A percentile compares a stretch with the other conserved stretches of the same genome.
Evolutionary conservation across 2,113 vertebrate genomes (phyloP).

Genomic region (Gymnogyps californianus): DNA sequence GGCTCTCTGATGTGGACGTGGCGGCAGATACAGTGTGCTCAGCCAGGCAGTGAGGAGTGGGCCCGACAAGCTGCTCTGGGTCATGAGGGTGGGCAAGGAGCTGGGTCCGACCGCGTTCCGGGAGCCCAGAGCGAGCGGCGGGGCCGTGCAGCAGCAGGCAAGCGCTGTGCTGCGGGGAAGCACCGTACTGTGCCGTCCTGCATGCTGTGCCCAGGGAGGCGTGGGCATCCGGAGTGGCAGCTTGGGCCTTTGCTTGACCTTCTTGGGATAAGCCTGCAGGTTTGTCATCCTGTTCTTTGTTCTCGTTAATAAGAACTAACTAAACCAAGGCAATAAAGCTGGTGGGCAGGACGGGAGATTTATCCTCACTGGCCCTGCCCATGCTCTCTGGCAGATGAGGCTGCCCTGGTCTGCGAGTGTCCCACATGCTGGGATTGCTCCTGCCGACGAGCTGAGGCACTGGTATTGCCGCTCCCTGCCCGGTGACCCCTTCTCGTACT

Average conservation of each 20-base stretch:
- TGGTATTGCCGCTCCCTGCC: background rate
- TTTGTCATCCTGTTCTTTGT: background rate
- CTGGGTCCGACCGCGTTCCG: fast-evolving
- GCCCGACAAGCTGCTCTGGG: background rate
- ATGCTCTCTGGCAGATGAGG: fast-evolving
- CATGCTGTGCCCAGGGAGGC: fast-evolving
- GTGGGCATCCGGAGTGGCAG: background rate
- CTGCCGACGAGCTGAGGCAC: fast-evolving
- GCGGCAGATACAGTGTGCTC: fast-evolving
- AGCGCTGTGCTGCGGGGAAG: background rate
- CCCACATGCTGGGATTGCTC: background rate
- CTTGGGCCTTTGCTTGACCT: background rate
- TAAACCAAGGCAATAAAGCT: fast-evolving
- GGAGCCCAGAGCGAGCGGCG: fast-evolving
- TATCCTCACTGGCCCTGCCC: background rate
- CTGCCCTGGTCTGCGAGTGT: no score
- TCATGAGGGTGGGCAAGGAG: fast-evolving
- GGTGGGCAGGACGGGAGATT: background rate
- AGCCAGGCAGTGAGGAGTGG: fast-evolving
- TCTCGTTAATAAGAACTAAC: background rate
- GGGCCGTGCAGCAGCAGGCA: background rate
- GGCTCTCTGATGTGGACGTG: fast-evolving
- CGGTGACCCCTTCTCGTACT: background rate
- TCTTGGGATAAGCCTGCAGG: background rate
- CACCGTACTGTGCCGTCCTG: fast-evolving